phyloP scores from a whole-genome alignment of 1,140 invertebrate species.

The Aleiodes sp. region DNA sequence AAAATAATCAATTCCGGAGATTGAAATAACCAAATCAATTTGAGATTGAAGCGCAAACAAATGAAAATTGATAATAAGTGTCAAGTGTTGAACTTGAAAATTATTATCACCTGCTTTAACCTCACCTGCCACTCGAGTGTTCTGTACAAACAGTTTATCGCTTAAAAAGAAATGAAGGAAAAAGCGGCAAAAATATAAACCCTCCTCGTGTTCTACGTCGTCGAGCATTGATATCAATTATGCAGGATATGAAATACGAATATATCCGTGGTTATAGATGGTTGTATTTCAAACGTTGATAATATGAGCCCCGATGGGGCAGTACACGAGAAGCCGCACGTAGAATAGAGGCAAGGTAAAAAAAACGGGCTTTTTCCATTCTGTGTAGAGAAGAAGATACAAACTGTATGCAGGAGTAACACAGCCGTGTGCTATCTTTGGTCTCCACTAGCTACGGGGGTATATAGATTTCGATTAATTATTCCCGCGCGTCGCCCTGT shows the following conservation, averaged over 20 bases:
- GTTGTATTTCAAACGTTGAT: constrained; percentile 23
- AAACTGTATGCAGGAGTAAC: background rate
- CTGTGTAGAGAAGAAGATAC: background rate
- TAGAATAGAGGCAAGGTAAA: background rate
- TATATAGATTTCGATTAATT: constrained; percentile 50
- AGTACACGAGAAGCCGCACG: background rate
- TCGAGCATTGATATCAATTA: constrained; percentile 47
- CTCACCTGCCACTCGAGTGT: background rate
- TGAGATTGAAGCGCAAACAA: background rate
- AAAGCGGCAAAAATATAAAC: constrained; percentile 13
- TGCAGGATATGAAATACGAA: constrained; percentile 36
- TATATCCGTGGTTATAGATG: constrained; percentile 12
- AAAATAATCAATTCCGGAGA: too few relatives aligned
- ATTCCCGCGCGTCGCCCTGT: constrained; percentile 36
- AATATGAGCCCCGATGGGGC: constrained; percentile 10
- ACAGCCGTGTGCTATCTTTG: constrained; percentile 42
- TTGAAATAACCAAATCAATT: background rate
- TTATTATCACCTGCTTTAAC: background rate
- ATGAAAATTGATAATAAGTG: background rate
- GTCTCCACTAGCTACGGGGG: constrained; percentile 10
- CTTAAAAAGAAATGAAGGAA: background rate
- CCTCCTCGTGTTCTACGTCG: constrained; percentile 38
- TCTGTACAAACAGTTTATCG: constrained; percentile 8
- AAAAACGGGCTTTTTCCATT: too few relatives aligned
- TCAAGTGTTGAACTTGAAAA: constrained; percentile 10